These are phyloP conservation scores for Mesaphorura yosii DNA, from an alignment of 1,140 invertebrate genomes.

Conservation along the genomic window DNA sequence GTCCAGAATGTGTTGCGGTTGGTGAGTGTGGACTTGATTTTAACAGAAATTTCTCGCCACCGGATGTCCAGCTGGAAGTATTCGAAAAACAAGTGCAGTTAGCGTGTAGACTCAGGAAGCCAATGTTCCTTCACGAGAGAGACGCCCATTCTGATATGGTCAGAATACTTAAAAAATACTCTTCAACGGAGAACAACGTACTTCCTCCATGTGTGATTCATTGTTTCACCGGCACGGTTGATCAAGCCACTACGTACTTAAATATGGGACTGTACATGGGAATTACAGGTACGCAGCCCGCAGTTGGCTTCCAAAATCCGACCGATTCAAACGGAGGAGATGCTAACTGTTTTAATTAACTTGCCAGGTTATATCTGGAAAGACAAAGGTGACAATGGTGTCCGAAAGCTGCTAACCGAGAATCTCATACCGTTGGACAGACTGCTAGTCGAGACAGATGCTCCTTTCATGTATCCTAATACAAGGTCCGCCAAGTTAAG, in stretches of 20 bases:
- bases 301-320: neutral
- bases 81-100: slow-evolving; percentile 81
- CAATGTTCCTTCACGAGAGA: slow-evolving; percentile 82
- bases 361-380: slow-evolving; percentile 71
- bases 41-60: slow-evolving; percentile 84
- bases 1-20: slow-evolving; percentile 82
- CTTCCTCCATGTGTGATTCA: slow-evolving; percentile 76
- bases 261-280: slow-evolving; percentile 76
- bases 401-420: slow-evolving; percentile 68
- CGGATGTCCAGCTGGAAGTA: slow-evolving; percentile 67
- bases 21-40: slow-evolving; percentile 92
- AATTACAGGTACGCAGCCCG: slow-evolving; percentile 51
- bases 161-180: slow-evolving; percentile 41
- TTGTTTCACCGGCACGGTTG: slow-evolving; percentile 79
- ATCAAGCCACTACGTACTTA: slow-evolving; percentile 74
- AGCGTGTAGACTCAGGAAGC: slow-evolving; percentile 73
- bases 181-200: slow-evolving; percentile 38
- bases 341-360: slow-evolving; percentile 9
- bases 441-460: slow-evolving; percentile 80
- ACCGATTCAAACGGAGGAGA: neutral
- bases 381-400: slow-evolving; percentile 81
- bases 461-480: slow-evolving; percentile 93
- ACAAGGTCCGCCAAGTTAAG: slow-evolving; percentile 83
- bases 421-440: slow-evolving; percentile 67
- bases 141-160: slow-evolving; percentile 74